phyloP scores from a whole-genome alignment of 1,140 invertebrate genomes.

The Heliconius congener region DNA sequence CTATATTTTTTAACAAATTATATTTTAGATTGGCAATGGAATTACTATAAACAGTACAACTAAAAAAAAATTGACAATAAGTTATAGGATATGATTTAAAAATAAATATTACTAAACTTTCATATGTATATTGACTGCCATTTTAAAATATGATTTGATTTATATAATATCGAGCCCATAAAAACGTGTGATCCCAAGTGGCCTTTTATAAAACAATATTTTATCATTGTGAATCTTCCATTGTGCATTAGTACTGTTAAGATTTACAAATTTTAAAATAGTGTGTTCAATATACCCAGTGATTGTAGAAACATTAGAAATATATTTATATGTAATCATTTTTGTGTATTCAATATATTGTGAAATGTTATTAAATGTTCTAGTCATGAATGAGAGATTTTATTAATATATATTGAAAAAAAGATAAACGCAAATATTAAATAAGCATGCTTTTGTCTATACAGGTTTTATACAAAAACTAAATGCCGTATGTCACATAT shows the following conservation, averaged over 20 bases:
- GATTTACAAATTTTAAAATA: slow-evolving; percentile 36
- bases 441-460: no score
- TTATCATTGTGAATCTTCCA: slow-evolving; percentile 58
- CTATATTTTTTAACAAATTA: not conserved
- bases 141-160: not conserved
- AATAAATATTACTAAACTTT: not conserved
- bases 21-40: slow-evolving; percentile 1
- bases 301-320: slow-evolving; percentile 18
- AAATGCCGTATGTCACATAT: no score
- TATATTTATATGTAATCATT: slow-evolving; percentile 20
- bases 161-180: slow-evolving; percentile 17
- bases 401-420: not conserved
- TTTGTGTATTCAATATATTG: slow-evolving; percentile 25
- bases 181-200: slow-evolving; percentile 58
- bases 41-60: not conserved
- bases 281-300: slow-evolving; percentile 25
- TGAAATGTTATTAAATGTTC: slow-evolving; percentile 32
- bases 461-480: no score
- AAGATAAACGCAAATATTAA: not conserved
- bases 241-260: slow-evolving; percentile 53
- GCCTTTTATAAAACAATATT: slow-evolving; percentile 58
- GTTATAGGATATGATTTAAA: no score
- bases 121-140: not conserved
- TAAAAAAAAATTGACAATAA: not conserved
- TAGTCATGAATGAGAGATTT: slow-evolving; percentile 45